Evolutionary conservation across 2,888 invertebrate species (phyloP), one percentile per base, ranked within the genome.

Genomic region (Thereva unica): DNA sequence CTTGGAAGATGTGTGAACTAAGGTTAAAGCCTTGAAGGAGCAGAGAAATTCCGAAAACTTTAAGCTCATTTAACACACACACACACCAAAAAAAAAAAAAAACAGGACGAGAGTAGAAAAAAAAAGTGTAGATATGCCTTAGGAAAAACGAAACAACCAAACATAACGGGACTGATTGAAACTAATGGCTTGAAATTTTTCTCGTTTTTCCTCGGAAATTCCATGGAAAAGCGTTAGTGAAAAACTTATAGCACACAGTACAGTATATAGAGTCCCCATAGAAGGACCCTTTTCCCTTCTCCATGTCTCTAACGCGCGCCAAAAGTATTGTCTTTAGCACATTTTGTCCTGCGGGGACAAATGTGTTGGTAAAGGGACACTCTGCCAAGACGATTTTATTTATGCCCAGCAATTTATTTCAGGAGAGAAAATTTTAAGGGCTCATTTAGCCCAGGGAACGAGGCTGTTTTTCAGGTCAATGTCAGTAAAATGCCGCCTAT

Each of bases 151-250:
- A 42, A 10, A 38, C n/a, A 59, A 59, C 38, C 34, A 61, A 61
- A 61, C 50, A 50, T 50, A 49, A 50, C 61, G 40, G 23, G 61
- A 61, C 61, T 61, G 61, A 61, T 61, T 61, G 61, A 61, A 61
- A 61, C 61, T 61, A 61, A 61, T 61, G 61, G 61, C 61, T 61
- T 41, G 61, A 61, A 61, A 61, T 61, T 61, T 61, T 61, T 61
- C 61, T 61, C 61, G 61, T 61, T 61, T 23, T 61, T 49, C 61
- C 40, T 61, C 61, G 40, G 49, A 50, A 61, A 50, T 61, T 61
- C 42, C 6, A 35, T 12, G 59, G 47, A 12, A 47, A 59, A 59
- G 50, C 50, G 61, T 50, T 61, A 50, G 61, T 61, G 50, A 61
- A 50, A 61, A 61, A 61, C 61, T 61, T 61, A 50, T 50, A 49